phyloP scores from a whole-genome alignment of 2,888 invertebrate species.

The Meta bourneti region DNA sequence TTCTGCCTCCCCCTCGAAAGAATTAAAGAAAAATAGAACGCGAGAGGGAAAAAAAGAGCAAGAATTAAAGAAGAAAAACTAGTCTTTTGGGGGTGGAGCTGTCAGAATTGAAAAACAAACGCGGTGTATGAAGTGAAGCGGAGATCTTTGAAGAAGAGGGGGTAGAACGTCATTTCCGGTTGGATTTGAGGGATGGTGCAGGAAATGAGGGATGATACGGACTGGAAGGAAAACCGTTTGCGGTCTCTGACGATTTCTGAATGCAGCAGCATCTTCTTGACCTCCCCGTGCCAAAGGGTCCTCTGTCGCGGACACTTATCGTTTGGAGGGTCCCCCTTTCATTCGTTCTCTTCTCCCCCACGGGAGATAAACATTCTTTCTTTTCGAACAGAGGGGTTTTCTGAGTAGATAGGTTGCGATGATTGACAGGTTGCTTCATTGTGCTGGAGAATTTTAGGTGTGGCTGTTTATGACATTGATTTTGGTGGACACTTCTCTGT shows the following conservation, averaged over 20 bases:
- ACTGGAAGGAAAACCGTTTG: constrained; percentile 71
- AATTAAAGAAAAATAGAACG: constrained; percentile 21
- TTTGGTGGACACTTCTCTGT: neutral
- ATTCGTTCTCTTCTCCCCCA: neutral
- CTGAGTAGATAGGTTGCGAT: neutral
- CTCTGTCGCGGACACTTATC: neutral
- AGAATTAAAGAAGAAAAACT: neutral
- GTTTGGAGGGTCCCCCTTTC: constrained; percentile 1
- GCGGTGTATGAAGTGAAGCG: constrained; percentile 14
- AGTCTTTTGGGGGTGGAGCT: neutral
- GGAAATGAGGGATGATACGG: constrained; percentile 73
- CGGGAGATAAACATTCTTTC: constrained; percentile 22
- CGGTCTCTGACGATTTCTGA: constrained; percentile 63
- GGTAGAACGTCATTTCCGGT: constrained; percentile 62
- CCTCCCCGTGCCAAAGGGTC: neutral
- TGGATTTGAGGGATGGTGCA: constrained; percentile 73
- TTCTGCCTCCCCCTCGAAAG: constrained; percentile 6
- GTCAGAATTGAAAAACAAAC: constrained; percentile 55
- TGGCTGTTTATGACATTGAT: neutral
- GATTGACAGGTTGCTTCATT: neutral
- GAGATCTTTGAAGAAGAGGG: neutral
- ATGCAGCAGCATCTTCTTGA: constrained; percentile 62
- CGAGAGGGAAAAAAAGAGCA: neutral
- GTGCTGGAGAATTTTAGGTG: neutral
- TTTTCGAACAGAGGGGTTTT: constrained; percentile 6